Base-by-base conservation (phyloP, 1,140 invertebrate species). In the Himalopsyche phryganea region DNA sequence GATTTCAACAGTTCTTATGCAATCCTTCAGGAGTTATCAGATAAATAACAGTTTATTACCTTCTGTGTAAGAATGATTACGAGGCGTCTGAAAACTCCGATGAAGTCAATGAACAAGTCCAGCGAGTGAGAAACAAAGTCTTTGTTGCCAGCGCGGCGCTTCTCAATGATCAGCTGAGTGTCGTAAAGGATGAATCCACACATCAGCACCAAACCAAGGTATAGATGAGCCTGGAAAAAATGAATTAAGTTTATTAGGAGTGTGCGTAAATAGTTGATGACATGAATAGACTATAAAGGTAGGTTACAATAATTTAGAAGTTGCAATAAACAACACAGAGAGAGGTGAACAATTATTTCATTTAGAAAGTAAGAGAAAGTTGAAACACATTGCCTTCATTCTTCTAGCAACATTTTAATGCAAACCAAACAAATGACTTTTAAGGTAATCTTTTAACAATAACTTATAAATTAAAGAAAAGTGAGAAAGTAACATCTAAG, bases 161-260 rank as follows among this genome's bases (percentile, higher is more conserved):
- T 98, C 71, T 97, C 94, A 61, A 97, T 88, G 61, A 98, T 98
- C 47, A 94, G 76, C 75, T 98, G 95, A 7, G 96, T 98, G 69
- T 98, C 96, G 68, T 92, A 98, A 20, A 98, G 79, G 17, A 98
- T 85, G 73, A 98, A 98, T 42, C 86, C 92, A 71, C 93, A 96
- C 87, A 98, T 94, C 4, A 96, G 74, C 44, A 87, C 76, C 11
- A 98, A 80, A 48, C 94, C 94, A 46, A 93, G 67, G 71, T 98
- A 97, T 9, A 98, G 73, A 65, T 96, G 86, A 36, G 84, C 69
- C 84, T 96, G 73, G 47, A 72, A 72, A 65, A 50, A n/a, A 45
- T 44, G 17, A 41, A 18, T 15, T 23, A 1, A n/a, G n/a, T n/a
- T n/a, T n/a, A n/a, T n/a, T n/a, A n/a, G n/a, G n/a, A n/a, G n/a